Evolutionary conservation across 2,113 vertebrate genomes (phyloP).

Genomic region (Vulpes lagopus): DNA sequence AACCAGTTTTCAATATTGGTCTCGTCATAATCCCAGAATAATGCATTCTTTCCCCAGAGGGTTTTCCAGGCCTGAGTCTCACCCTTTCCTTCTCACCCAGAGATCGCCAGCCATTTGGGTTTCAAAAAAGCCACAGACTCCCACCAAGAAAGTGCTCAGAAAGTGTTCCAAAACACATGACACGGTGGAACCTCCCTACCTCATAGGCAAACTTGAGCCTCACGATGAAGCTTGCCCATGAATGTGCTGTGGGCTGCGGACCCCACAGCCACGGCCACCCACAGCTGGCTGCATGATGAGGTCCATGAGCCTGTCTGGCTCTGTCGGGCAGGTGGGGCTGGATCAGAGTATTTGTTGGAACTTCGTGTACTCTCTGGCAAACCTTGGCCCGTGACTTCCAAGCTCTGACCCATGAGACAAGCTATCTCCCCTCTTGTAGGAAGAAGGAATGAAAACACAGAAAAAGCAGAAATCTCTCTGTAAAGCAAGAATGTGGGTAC

Average conservation of each 20-base stretch:
- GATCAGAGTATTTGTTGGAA: not conserved
- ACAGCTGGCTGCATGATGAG: not conserved
- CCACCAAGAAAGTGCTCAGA: fast-evolving
- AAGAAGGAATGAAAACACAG: not conserved
- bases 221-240: fast-evolving
- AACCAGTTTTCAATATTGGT: not conserved
- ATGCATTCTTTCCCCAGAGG: not conserved
- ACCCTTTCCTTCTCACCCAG: not conserved
- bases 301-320: not conserved
- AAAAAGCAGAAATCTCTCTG: not conserved
- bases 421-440: not conserved
- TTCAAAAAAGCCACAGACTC: not conserved
- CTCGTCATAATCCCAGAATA: not conserved
- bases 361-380: fast-evolving
- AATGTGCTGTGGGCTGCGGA: not conserved
- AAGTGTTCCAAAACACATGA: not conserved
- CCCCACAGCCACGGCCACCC: not conserved
- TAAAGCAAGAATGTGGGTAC: not conserved
- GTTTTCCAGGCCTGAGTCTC: not conserved
- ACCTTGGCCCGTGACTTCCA: not conserved
- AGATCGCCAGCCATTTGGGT: not conserved
- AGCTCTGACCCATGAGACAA: not conserved
- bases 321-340: not conserved
- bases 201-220: too few species aligned
- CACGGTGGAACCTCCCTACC: not conserved